Evolutionary conservation across 2,888 invertebrate species (phyloP).

Genomic region (Blastobasis adustella): DNA sequence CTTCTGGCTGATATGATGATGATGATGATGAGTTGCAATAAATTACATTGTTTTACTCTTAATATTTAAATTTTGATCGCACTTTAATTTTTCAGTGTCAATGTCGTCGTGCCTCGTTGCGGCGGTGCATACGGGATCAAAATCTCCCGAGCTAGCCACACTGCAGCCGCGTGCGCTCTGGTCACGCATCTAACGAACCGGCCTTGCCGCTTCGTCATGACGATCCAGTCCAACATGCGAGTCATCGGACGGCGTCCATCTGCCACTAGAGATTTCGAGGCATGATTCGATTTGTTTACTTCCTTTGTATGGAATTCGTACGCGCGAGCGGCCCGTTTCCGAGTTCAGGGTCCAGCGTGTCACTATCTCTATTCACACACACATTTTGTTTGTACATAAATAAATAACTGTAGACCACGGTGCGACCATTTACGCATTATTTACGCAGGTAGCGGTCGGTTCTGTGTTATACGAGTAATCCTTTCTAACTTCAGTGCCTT

Average conservation of each 20-base stretch:
- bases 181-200: conserved; percentile 74
- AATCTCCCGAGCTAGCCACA: conserved; percentile 72
- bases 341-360: too few species aligned
- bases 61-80: not conserved
- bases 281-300: conserved; percentile 10
- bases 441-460: too few species aligned
- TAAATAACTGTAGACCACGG: too few species aligned
- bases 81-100: conserved; percentile 23
- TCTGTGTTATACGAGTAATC: not conserved
- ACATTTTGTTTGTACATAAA: too few species aligned
- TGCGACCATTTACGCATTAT: too few species aligned
- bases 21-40: too few species aligned
- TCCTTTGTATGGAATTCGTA: too few species aligned
- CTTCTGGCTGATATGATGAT: too few species aligned
- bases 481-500: not conserved
- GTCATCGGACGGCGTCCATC: conserved; percentile 72
- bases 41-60: too few species aligned
- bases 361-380: too few species aligned
- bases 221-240: conserved; percentile 77
- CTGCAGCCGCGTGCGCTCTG: conserved; percentile 77
- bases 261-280: conserved; percentile 63
- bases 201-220: conserved; percentile 78
- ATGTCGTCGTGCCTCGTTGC: conserved; percentile 59
- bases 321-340: too few species aligned
- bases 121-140: conserved; percentile 81